Percentiles rank a stretch among this genome's conserved stretches.
Conservation (phyloP, 2,113 vertebrate species). For the Egretta garzetta region DNA sequence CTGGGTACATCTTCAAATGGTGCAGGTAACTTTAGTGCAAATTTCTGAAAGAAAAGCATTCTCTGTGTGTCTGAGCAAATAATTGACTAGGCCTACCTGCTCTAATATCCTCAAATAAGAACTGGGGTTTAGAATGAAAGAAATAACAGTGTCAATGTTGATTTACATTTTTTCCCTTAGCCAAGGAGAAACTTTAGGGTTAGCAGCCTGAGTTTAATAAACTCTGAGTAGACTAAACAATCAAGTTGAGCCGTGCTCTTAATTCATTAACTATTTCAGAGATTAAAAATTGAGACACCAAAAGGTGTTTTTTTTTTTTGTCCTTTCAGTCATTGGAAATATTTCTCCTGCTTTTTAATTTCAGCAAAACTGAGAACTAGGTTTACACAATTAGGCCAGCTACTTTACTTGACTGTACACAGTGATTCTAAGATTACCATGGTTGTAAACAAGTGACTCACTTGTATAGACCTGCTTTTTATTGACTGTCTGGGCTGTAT, state of each 20-base stretch:
- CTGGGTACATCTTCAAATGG: neutral
- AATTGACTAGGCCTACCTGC: neutral
- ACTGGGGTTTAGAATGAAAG: neutral
- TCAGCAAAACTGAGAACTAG: neutral
- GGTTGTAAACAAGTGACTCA: neutral
- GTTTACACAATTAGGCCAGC: neutral
- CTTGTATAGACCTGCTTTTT: neutral
- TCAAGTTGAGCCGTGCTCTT: neutral
- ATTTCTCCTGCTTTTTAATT: neutral
- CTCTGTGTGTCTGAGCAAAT: neutral
- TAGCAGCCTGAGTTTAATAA: neutral
- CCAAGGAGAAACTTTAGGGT: neutral
- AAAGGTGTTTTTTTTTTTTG: neutral
- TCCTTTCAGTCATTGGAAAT: neutral
- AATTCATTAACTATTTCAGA: neutral
- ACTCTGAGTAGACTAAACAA: neutral
- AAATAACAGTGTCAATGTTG: neutral
- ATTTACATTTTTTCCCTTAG: neutral
- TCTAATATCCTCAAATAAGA: neutral
- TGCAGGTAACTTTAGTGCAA: constrained; percentile 23
- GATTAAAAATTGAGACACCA: neutral
- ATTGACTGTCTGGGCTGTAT: neutral
- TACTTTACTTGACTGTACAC: neutral
- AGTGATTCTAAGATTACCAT: neutral
- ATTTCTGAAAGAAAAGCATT: constrained; percentile 2